Evolutionary conservation across 2,113 vertebrate species (phyloP), one percentile per base, ranked within the genome.

Genomic region (Semnornis frantzii): DNA sequence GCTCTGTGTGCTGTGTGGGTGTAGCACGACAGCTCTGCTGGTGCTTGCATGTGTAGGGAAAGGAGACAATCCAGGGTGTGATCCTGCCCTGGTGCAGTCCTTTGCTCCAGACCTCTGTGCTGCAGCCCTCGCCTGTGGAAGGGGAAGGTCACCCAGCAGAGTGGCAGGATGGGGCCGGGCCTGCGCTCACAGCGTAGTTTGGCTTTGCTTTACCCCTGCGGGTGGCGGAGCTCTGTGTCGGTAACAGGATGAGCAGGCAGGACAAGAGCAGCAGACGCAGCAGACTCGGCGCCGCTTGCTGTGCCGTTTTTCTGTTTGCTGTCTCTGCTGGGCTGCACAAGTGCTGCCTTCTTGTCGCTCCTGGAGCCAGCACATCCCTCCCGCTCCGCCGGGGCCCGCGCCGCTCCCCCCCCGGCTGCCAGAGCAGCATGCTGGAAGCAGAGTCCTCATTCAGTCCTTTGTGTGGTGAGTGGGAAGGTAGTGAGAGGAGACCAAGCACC

Each of bases 371-470:
- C 31, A 58, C 0, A 1, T 69, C 84, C 82, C 39, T 68, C 58
- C 17, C 63, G 39, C 76, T 86, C 19, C 57, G 57, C 66, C 52
- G 44, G 54, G 79, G 18, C 71, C 68, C 16, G 13, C 81, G 39
- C 17, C 65, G 39, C 76, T 86, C 19, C 58, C 17, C 17, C 34
- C 76, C 85, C 17, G 71, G 48, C 54, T 78, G 39, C 2, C 3
- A 83, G 70, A 85, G 54, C 63, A 81, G 39, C 64, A 34, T 15
- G 34, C 55, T 85, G n/a, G 3, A 64, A 81, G 42, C 70, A 34
- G 92, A 86, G 31, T 15, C 34, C 33, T 87, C 85, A 54, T 75
- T 96, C 95, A 94, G 96, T 95, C 83, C 69, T 63, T 95, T 52
- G 24, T 52, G 50, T 87, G 79, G 83, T 66, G 92, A 91, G 93